Evolutionary conservation across 2,888 invertebrate genomes (phyloP).

Genomic region (Podotricha telesiphe): DNA sequence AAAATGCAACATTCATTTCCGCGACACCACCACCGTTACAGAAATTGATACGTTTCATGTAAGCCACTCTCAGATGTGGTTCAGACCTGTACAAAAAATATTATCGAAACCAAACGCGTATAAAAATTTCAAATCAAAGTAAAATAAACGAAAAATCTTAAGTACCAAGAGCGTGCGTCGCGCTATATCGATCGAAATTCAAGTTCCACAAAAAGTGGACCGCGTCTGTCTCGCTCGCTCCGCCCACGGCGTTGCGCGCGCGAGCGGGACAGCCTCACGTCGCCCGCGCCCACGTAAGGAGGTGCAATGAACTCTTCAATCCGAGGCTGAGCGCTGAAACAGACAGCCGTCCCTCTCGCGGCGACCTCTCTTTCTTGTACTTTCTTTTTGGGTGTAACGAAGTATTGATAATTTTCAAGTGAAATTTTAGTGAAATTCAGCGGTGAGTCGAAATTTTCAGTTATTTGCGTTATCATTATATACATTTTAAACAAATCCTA

Average conservation of each 20-base stretch:
- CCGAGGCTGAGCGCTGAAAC: conserved; percentile 57
- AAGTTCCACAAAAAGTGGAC: conserved; percentile 78
- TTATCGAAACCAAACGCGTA: neutral
- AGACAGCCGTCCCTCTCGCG: conserved; percentile 61
- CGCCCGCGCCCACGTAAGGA: conserved; percentile 77
- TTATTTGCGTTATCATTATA: neutral
- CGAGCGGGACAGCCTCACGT: conserved; percentile 57
- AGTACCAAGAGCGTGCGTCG: conserved; percentile 66
- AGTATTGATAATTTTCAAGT: conserved; percentile 39
- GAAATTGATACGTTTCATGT: neutral
- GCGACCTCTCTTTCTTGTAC: conserved; percentile 48
- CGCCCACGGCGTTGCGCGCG: conserved; percentile 40
- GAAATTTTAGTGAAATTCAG: conserved; percentile 35
- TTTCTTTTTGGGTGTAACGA: conserved; percentile 22
- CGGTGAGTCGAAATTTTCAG: conserved; percentile 1
- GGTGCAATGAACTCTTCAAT: conserved; percentile 74
- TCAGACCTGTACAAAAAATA: too few species aligned
- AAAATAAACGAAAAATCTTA: conserved; percentile 49
- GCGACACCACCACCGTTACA: neutral
- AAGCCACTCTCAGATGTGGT: too few species aligned
- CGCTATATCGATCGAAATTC: conserved; percentile 77
- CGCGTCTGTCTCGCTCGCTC: conserved; percentile 57
- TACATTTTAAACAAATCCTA: neutral
- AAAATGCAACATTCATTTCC: conserved; percentile 15
- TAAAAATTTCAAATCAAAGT: conserved; percentile 32